Percentiles rank a stretch among this genome's conserved stretches.
phyloP scores from a whole-genome alignment of 1,140 invertebrate genomes.

The Manduca sexta region DNA sequence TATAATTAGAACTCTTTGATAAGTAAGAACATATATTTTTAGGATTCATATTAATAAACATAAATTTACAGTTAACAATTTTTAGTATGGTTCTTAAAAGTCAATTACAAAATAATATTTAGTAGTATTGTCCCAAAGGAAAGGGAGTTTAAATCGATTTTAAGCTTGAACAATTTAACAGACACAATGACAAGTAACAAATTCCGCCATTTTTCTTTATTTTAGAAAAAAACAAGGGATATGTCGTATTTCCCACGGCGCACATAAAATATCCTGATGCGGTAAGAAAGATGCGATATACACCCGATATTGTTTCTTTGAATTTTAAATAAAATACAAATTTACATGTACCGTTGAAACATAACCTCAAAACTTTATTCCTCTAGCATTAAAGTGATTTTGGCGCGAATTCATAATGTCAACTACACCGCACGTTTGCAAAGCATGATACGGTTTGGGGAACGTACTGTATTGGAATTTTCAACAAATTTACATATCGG shows the following conservation, averaged over 20 bases:
- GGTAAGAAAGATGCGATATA: constrained; percentile 42
- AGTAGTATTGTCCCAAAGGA: too few relatives aligned
- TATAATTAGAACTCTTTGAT: too few relatives aligned
- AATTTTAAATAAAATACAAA: constrained; percentile 48
- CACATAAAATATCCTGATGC: constrained; percentile 56
- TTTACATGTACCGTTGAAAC: constrained; percentile 16
- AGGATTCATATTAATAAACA: too few relatives aligned
- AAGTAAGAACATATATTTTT: too few relatives aligned
- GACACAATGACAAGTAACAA: constrained; percentile 28
- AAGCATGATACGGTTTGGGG: constrained; percentile 19
- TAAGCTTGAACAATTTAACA: too few relatives aligned
- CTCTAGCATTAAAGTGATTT: constrained; percentile 16
- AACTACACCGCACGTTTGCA: constrained; percentile 6
- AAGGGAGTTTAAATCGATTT: too few relatives aligned
- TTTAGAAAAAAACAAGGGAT: constrained; percentile 36
- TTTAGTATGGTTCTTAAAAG: too few relatives aligned
- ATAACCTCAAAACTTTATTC: constrained; percentile 19
- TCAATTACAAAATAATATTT: too few relatives aligned
- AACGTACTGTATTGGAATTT: constrained; percentile 18
- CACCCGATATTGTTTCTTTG: constrained; percentile 66
- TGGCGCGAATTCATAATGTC: constrained; percentile 18
- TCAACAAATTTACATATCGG: constrained; percentile 9
- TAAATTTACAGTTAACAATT: too few relatives aligned
- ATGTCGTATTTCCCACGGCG: constrained; percentile 53
- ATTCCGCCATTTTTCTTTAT: constrained; percentile 30